Conservation (phyloP, 2,113 vertebrate genomes). For the Prochilodus magdalenae region DNA sequence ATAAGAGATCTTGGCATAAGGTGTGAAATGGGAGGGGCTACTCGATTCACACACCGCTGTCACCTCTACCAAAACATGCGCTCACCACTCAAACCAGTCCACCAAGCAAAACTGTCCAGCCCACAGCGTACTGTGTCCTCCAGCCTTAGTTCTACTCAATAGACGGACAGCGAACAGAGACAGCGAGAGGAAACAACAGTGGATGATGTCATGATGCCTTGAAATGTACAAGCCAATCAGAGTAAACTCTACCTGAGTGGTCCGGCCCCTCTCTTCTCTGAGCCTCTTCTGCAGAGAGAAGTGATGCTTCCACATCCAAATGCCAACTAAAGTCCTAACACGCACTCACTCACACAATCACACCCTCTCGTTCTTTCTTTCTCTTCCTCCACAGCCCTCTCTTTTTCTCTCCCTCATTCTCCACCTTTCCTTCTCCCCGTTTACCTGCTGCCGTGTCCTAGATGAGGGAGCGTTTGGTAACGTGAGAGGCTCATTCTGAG, state of each 20-base stretch:
- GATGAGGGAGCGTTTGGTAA: conserved; percentile 53
- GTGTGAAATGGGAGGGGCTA: no score
- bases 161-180: no score
- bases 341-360: background rate
- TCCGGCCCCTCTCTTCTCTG: conserved; percentile 19
- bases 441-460: conserved; percentile 9
- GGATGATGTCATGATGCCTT: background rate
- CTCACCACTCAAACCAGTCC: no score
- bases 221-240: conserved; percentile 14
- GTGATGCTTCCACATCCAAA: conserved; percentile 43
- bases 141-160: no score
- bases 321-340: background rate
- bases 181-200: background rate
- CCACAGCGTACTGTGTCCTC: no score
- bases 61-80: no score
- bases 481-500: conserved; percentile 52
- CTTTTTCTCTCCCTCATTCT: background rate
- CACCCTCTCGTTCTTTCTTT: background rate
- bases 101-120: no score
- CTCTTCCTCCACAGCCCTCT: background rate
- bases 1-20: no score
- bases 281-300: conserved; percentile 46
- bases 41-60: no score
- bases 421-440: background rate
- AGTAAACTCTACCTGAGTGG: conserved; percentile 25